phyloP scores from a whole-genome alignment of 2,113 vertebrate genomes.

The Cebus imitator region DNA sequence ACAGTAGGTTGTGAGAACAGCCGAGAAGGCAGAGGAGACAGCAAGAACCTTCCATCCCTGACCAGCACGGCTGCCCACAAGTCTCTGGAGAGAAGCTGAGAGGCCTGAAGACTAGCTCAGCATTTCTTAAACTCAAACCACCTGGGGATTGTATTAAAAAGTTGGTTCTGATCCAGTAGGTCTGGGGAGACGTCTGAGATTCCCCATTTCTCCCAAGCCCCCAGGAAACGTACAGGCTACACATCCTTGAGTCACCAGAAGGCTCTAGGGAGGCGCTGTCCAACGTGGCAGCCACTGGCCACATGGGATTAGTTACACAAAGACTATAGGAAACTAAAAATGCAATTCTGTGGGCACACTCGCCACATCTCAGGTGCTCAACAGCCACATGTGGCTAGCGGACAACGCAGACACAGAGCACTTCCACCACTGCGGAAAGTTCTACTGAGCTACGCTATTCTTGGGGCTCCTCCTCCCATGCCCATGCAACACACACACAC shows the following conservation, averaged over 20 bases:
- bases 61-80: fast-evolving
- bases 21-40: not conserved
- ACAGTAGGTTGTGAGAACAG: too few species aligned
- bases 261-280: fast-evolving
- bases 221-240: not conserved
- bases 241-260: fast-evolving
- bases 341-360: not conserved
- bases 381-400: fast-evolving
- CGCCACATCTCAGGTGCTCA: not conserved
- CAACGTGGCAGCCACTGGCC: fast-evolving
- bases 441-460: not conserved
- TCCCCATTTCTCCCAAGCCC: not conserved
- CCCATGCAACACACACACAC: too few species aligned
- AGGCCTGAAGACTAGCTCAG: fast-evolving
- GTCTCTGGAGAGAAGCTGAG: not conserved
- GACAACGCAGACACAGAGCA: not conserved
- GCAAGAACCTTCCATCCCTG: too few species aligned
- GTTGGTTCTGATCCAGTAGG: not conserved
- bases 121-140: not conserved
- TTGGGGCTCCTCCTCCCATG: not conserved
- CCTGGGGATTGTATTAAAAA: not conserved
- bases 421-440: too few species aligned
- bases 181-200: not conserved
- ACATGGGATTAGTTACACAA: not conserved
- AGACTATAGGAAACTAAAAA: not conserved